A percentile compares a stretch with the other conserved stretches of the same genome.
Conservation (phyloP, 2,888 invertebrate species). For the Arrhopalites spinosus region DNA sequence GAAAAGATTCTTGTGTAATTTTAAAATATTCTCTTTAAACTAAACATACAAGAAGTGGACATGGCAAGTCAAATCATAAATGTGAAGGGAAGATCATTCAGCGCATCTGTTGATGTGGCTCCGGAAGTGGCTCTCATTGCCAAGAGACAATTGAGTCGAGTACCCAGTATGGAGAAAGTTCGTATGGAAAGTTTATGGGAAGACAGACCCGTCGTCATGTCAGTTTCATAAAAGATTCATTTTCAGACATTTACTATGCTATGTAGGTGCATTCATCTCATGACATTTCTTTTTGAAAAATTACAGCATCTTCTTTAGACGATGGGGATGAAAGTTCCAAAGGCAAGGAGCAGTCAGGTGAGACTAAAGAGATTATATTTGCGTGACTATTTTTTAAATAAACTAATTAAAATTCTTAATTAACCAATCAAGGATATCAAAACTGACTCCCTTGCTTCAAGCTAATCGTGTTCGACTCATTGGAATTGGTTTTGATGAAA, state of each 20-base stretch:
- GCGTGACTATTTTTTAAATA: background rate
- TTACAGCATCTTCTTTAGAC: constrained; percentile 13
- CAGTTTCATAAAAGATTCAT: too few relatives aligned
- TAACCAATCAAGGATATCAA: constrained; percentile 4
- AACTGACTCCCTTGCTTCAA: constrained; percentile 28
- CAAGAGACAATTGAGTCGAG: background rate
- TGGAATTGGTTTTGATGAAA: constrained; percentile 27
- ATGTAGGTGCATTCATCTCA: too few relatives aligned
- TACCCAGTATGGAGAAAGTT: constrained; percentile 9
- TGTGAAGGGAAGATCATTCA: background rate
- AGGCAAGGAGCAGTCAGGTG: constrained; percentile 9
- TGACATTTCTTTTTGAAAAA: too few relatives aligned
- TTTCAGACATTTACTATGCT: too few relatives aligned
- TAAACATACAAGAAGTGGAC: too few relatives aligned
- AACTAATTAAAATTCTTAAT: too few relatives aligned
- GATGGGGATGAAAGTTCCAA: constrained; percentile 30
- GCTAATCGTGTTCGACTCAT: constrained; percentile 24
- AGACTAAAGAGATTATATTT: background rate
- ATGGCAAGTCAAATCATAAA: background rate
- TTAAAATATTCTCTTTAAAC: too few relatives aligned
- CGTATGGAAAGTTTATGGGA: constrained; percentile 12
- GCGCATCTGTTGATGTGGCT: background rate
- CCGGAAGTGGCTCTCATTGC: constrained; percentile 10
- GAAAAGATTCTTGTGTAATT: too few relatives aligned
- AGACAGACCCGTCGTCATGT: constrained; percentile 19